Evolutionary conservation across 1,140 invertebrate genomes (phyloP).

Genomic region (Drosophila malerkotliana): DNA sequence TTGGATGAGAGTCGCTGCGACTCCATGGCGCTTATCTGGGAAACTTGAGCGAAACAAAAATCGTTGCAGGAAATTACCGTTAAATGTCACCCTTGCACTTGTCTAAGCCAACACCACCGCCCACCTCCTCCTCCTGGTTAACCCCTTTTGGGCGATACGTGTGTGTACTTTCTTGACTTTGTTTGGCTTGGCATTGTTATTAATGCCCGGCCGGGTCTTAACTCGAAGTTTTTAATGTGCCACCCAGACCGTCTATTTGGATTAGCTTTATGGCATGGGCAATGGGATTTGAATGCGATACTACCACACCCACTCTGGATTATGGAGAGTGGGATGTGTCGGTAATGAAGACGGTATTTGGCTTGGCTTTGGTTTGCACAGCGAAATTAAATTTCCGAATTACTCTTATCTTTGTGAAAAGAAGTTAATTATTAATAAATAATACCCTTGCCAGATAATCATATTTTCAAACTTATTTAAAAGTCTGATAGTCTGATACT

Average conservation of each 20-base stretch:
- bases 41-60: slow-evolving; percentile 52
- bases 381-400: slow-evolving; percentile 2
- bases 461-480: not conserved
- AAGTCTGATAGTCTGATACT: not conserved
- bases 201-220: slow-evolving; percentile 36
- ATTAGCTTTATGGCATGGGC: slow-evolving; percentile 20
- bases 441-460: not conserved
- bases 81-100: slow-evolving; percentile 72
- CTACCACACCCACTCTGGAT: not conserved
- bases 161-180: slow-evolving; percentile 37
- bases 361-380: slow-evolving; percentile 3
- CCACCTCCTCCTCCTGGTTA: not conserved
- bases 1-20: not conserved
- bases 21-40: slow-evolving; percentile 57
- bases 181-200: slow-evolving; percentile 45
- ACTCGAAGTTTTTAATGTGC: slow-evolving; percentile 47
- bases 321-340: slow-evolving; percentile 1
- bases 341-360: slow-evolving; percentile 2
- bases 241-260: slow-evolving; percentile 28
- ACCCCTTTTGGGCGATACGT: slow-evolving; percentile 24
- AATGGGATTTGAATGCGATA: slow-evolving; percentile 11
- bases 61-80: slow-evolving; percentile 66
- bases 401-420: slow-evolving; percentile 7
- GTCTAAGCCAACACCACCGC: slow-evolving; percentile 10
- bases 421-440: not conserved